A percentile compares a stretch with the other conserved stretches of the same genome.
These are phyloP conservation scores for Falco rusticolus DNA, from an alignment of 2,797 vertebrate genomes.

Conservation along the genomic window DNA sequence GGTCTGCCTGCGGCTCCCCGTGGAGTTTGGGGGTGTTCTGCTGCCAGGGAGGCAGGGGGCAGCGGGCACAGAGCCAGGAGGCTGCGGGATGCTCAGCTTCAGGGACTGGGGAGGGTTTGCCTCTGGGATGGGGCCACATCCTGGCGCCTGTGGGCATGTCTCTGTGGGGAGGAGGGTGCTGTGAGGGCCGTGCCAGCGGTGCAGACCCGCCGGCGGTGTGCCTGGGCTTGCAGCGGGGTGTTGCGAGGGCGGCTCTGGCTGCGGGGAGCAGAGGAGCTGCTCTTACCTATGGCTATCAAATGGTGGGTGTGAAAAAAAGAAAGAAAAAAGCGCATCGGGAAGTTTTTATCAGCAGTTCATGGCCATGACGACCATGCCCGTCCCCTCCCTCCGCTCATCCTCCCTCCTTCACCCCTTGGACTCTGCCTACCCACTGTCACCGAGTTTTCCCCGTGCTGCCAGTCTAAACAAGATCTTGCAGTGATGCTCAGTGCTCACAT, in stretches of 20 bases:
- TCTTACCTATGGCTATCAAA: not conserved
- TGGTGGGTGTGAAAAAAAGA: not conserved
- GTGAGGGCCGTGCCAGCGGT: accelerated
- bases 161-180: not conserved
- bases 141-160: not conserved
- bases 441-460: not conserved
- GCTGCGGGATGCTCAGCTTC: not conserved
- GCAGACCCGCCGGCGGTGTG: accelerated
- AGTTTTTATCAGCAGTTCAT: not conserved
- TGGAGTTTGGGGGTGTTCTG: not conserved
- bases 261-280: not conserved
- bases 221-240: not conserved
- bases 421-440: not conserved
- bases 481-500: not conserved
- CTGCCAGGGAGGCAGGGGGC: not conserved
- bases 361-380: not conserved
- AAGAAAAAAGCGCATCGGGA: not conserved
- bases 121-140: not conserved
- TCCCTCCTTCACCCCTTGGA: not conserved
- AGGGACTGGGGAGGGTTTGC: not conserved
- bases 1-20: not conserved
- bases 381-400: not conserved
- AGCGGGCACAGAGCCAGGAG: accelerated
- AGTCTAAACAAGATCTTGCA: slow-evolving; percentile 45
- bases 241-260: not conserved